Conservation (phyloP, 2,797 vertebrate species). For the Loris lydekkerianus region DNA sequence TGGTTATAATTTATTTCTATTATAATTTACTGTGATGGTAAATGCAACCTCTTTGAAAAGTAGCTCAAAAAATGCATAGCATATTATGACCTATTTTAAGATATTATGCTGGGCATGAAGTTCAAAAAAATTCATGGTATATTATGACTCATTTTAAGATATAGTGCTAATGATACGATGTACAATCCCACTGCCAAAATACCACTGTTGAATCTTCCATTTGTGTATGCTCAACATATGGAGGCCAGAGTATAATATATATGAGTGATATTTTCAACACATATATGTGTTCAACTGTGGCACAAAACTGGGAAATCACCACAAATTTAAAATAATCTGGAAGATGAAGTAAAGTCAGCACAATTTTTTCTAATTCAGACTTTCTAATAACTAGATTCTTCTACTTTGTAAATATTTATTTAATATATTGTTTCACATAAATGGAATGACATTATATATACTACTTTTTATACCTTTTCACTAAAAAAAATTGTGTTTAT, state of each 20-base stretch:
- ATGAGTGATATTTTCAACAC: not conserved
- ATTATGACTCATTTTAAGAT: constrained; percentile 57
- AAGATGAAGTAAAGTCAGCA: constrained; percentile 17
- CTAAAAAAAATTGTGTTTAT: not conserved
- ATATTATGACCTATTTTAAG: constrained; percentile 45
- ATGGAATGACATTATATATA: not conserved
- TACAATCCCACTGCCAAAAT: not conserved
- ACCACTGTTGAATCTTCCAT: not conserved
- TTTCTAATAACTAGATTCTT: constrained; percentile 45
- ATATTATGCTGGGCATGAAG: constrained; percentile 44
- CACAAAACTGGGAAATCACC: not conserved
- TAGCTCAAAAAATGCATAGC: not conserved
- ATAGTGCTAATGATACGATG: not conserved
- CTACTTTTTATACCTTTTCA: not conserved
- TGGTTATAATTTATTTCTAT: not conserved
- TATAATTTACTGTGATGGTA: constrained; percentile 16
- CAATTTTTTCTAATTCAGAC: not conserved
- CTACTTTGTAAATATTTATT: not conserved
- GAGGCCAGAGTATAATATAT: not conserved
- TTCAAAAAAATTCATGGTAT: constrained; percentile 16
- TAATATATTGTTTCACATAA: not conserved
- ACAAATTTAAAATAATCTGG: not conserved
- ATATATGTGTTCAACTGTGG: not conserved
- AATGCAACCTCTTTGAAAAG: constrained; percentile 36
- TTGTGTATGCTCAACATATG: constrained; percentile 18